A percentile compares a stretch with the other conserved stretches of the same genome.
Conservation (phyloP, 2,888 invertebrate genomes). For the Griposia aprilina region DNA sequence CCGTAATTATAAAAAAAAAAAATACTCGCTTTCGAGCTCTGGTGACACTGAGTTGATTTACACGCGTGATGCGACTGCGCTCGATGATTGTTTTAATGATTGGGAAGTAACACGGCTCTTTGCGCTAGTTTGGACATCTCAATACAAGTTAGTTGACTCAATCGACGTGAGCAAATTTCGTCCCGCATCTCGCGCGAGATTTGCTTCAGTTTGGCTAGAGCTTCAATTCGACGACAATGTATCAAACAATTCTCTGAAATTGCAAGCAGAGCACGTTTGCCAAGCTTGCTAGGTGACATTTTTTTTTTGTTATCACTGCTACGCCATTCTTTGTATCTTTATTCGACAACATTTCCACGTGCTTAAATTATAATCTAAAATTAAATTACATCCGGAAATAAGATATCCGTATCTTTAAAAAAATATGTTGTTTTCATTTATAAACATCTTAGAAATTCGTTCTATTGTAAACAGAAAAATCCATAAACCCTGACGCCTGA, state of each 20-base stretch:
- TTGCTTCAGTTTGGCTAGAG: not conserved
- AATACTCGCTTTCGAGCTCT: not conserved
- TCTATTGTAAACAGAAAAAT: not conserved
- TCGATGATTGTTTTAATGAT: not conserved
- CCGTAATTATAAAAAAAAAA: not conserved
- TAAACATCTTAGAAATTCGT: not conserved
- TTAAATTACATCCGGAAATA: not conserved
- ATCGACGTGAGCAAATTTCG: not conserved
- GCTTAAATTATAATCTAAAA: not conserved
- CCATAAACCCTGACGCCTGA: not conserved
- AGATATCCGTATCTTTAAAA: not conserved
- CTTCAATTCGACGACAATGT: not conserved
- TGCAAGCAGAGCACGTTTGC: no score
- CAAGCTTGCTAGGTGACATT: not conserved
- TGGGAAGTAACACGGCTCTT: not conserved
- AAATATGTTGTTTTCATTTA: not conserved
- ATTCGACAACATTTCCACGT: not conserved
- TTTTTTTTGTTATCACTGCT: not conserved
- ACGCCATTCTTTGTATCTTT: not conserved
- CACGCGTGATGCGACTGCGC: no score
- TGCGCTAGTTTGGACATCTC: not conserved
- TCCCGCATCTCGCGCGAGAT: not conserved
- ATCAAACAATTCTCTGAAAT: not conserved
- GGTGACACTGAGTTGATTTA: not conserved
- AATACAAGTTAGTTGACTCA: not conserved